phyloP scores from a whole-genome alignment of 2,797 vertebrate genomes.

The Hydrocynus forskahlii region DNA sequence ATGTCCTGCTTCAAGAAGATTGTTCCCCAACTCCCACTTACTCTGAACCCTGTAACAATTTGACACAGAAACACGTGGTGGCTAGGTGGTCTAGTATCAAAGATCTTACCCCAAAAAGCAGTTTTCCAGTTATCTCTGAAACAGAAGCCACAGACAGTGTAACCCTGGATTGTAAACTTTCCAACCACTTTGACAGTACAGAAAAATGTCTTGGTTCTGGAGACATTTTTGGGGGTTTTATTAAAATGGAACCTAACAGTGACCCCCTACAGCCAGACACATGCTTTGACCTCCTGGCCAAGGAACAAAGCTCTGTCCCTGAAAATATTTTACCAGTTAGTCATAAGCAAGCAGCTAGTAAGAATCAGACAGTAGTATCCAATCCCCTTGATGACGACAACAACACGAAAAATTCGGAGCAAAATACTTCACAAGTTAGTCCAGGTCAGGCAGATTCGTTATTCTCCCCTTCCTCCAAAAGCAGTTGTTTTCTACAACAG shows the following conservation, averaged over 20 bases:
- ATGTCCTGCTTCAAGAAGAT: neutral
- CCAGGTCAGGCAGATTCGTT: neutral
- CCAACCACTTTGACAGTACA: neutral
- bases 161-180: neutral
- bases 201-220: neutral
- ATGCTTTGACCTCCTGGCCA: neutral
- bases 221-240: neutral
- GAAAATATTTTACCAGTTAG: neutral
- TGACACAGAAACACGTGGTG: neutral
- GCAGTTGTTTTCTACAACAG: neutral
- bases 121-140: neutral
- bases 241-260: conserved; percentile 19
- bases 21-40: conserved; percentile 1
- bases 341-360: neutral
- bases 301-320: neutral
- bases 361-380: neutral
- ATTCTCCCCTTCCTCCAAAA: neutral
- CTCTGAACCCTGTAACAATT: neutral
- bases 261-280: neutral
- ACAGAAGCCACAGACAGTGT: neutral
- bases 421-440: neutral
- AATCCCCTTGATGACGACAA: neutral
- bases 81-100: neutral
- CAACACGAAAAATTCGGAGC: neutral
- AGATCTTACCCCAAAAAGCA: neutral